A percentile compares a stretch with the other conserved stretches of the same genome.
Conservation (phyloP, 2,888 invertebrate species). For the Phorcus lineatus region DNA sequence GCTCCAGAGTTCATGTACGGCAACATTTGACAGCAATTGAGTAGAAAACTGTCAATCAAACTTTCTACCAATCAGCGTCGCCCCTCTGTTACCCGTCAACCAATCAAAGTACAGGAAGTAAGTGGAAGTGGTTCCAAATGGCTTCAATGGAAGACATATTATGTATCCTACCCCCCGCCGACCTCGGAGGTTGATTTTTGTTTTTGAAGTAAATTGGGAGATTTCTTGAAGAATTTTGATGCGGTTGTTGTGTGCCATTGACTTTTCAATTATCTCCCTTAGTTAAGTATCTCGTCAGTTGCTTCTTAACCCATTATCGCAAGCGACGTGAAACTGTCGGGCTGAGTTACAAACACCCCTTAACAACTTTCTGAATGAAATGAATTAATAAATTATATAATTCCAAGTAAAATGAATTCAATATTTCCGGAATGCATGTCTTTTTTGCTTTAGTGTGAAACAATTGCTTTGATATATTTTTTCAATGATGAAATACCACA, state of each 20-base stretch:
- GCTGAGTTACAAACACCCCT: not conserved
- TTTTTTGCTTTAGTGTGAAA: too few species aligned
- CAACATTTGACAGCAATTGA: constrained; percentile 7
- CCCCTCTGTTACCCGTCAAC: not conserved
- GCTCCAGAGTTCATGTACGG: not conserved
- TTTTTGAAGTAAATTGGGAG: constrained; percentile 3
- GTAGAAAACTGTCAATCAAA: not conserved
- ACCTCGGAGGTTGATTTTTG: not conserved
- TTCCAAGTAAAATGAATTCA: too few species aligned
- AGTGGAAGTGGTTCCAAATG: not conserved
- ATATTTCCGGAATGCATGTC: too few species aligned
- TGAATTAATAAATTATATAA: too few species aligned
- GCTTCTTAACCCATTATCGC: not conserved
- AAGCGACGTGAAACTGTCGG: not conserved
- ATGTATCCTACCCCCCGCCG: not conserved
- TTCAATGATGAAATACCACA: too few species aligned
- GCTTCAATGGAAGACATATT: not conserved
- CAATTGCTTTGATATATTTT: too few species aligned
- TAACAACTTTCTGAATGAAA: too few species aligned
- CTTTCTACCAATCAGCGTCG: not conserved
- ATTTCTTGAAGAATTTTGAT: constrained; percentile 1
- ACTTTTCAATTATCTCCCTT: constrained; percentile 1
- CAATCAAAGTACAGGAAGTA: not conserved
- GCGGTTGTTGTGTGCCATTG: not conserved
- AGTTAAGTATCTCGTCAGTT: not conserved